Conservation (phyloP, 2,888 invertebrate species). For the Athetis lepigone region DNA sequence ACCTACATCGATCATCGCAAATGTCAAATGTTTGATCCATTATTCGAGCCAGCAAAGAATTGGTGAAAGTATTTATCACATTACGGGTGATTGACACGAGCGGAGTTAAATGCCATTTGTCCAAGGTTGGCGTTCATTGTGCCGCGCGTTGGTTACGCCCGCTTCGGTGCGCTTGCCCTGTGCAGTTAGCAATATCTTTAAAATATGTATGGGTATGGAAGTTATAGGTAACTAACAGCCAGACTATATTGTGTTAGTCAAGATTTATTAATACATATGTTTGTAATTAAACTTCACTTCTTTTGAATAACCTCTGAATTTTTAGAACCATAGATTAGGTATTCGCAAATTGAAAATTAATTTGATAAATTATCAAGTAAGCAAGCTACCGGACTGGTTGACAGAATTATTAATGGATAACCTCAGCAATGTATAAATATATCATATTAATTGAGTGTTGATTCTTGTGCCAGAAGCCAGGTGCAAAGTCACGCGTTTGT, state of each 20-base stretch:
- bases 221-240: slow-evolving; percentile 10
- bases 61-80: slow-evolving; percentile 78
- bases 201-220: slow-evolving; percentile 28
- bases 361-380: too few relatives aligned
- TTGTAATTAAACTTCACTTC: slow-evolving; percentile 8
- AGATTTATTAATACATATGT: neutral
- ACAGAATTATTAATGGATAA: too few relatives aligned
- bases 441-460: neutral
- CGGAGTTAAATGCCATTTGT: slow-evolving; percentile 80
- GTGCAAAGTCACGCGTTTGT: slow-evolving; percentile 16
- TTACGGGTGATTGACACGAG: slow-evolving; percentile 81
- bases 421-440: too few relatives aligned
- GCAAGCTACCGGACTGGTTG: too few relatives aligned
- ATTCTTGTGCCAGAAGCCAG: neutral
- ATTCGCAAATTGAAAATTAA: too few relatives aligned
- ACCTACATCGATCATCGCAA: slow-evolving; percentile 80
- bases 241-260: slow-evolving; percentile 5
- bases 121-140: slow-evolving; percentile 81
- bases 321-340: too few relatives aligned
- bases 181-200: slow-evolving; percentile 38
- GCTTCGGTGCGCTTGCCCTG: slow-evolving; percentile 51
- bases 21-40: slow-evolving; percentile 80
- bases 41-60: slow-evolving; percentile 62
- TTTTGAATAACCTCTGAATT: neutral
- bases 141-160: slow-evolving; percentile 58